Percentiles rank a stretch among this genome's conserved stretches.
Conservation (phyloP, 1,140 invertebrate genomes). For the Drosophila ananassae region DNA sequence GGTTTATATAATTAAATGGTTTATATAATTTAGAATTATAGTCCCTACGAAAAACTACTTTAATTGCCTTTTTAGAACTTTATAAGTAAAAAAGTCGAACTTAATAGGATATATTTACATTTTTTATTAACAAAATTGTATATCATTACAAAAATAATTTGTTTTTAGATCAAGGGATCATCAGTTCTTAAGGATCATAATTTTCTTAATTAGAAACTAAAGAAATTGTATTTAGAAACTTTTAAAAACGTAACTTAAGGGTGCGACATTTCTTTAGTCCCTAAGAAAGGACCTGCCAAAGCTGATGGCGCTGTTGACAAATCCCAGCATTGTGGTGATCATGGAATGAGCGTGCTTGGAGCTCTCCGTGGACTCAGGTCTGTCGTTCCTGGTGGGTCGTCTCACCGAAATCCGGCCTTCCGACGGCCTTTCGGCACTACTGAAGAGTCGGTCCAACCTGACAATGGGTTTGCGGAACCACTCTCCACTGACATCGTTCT, state of each 20-base stretch:
- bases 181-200: neutral
- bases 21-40: no score
- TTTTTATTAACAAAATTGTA: no score
- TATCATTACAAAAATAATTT: no score
- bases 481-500: constrained; percentile 56
- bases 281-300: constrained; percentile 50
- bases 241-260: neutral
- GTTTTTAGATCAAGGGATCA: neutral
- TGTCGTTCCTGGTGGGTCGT: constrained; percentile 15
- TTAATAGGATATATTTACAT: no score
- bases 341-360: constrained; percentile 69
- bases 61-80: no score
- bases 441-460: constrained; percentile 51
- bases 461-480: constrained; percentile 41
- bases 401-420: constrained; percentile 3
- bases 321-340: constrained; percentile 68
- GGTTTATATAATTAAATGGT: no score
- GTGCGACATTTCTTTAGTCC: constrained; percentile 28
- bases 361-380: constrained; percentile 49
- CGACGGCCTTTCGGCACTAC: constrained; percentile 46
- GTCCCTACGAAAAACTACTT: no score
- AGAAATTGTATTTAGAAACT: neutral
- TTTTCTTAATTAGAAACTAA: neutral
- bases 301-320: constrained; percentile 57
- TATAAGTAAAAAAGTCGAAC: no score